Evolutionary conservation across 2,888 invertebrate genomes (phyloP), one percentile per base, ranked within the genome.

Genomic region (Orchestes rusci): DNA sequence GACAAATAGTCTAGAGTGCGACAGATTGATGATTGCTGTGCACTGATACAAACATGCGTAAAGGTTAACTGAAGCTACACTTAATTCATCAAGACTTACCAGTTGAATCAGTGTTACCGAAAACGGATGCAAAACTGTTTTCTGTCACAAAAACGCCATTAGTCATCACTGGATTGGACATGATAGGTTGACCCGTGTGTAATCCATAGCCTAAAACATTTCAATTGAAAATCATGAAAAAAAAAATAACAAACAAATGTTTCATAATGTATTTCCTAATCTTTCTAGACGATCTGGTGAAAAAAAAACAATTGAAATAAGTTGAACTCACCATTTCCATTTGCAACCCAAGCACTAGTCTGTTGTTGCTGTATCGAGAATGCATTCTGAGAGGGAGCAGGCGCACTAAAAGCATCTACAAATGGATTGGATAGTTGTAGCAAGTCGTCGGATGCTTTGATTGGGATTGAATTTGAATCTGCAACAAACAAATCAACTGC

Each of bases 361-460:
- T 55, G 58, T 39, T 59, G 53, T 13, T 46, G 56, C 12, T 52
- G 42, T 10, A 47, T 32, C 29, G 53, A 53, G 34, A 46, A 16
- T 35, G 48, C 33, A 48, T 43, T 10, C 23, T 36, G 30, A 7
- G 29, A 2, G 2, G 43, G 38, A 2, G 39, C 40, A 15, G 45
- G 56, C 12, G 53, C 52, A 4, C 53, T 40, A 52, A 63, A 63
- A n/a, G 60, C 84, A 61, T 89, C 87, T 27, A 89, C 85, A 66
- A 94, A 95, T 7, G 94, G 94, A 73, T 94, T 94, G 32, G 87
- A 86, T 53, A 93, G 73, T 60, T 90, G 84, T 41, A 93, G 74
- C 54, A 94, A 72, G 70, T 93, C 91, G 61, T 93, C 93, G 10
- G 90, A 90, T 16, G 92, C 86, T 69, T 82, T 88, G 50, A 68